phyloP scores from a whole-genome alignment of 2,113 vertebrate species.

The Corythoichthys intestinalis region DNA sequence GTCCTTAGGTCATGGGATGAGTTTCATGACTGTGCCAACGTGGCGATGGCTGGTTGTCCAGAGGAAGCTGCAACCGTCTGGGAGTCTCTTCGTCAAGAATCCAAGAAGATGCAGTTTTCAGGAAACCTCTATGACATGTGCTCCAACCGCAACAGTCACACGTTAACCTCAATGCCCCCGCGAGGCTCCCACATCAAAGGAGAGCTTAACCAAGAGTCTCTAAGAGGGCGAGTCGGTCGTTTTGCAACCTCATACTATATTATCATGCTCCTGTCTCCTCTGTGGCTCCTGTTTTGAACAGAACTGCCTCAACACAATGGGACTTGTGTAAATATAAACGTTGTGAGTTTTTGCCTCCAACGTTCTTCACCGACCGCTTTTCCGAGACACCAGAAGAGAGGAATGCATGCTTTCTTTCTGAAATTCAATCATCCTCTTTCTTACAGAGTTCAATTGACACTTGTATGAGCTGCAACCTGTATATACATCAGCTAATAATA shows the following conservation, averaged over 20 bases:
- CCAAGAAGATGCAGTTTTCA: conserved; percentile 89
- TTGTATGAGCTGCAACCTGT: background rate
- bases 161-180: conserved; percentile 44
- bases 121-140: conserved; percentile 94
- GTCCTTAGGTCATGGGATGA: conserved; percentile 87
- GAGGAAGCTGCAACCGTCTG: conserved; percentile 86
- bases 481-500: conserved; percentile 15
- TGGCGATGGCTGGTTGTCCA: conserved; percentile 84
- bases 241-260: conserved; percentile 5
- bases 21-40: conserved; percentile 86
- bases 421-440: conserved; percentile 31
- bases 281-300: conserved; percentile 61
- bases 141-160: conserved; percentile 66
- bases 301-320: conserved; percentile 37
- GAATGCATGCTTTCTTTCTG: conserved; percentile 52
- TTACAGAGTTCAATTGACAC: background rate
- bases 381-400: conserved; percentile 41
- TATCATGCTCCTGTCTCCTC: conserved; percentile 41
- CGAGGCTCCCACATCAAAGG: conserved; percentile 50
- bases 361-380: conserved; percentile 39
- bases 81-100: conserved; percentile 91
- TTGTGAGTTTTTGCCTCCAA: conserved; percentile 35
- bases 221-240: conserved; percentile 57
- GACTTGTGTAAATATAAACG: conserved; percentile 51
- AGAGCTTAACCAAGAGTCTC: conserved; percentile 86